Percentiles rank a stretch among this genome's conserved stretches.
Conservation (phyloP, 2,797 vertebrate genomes). For the Epinephelus awoara region DNA sequence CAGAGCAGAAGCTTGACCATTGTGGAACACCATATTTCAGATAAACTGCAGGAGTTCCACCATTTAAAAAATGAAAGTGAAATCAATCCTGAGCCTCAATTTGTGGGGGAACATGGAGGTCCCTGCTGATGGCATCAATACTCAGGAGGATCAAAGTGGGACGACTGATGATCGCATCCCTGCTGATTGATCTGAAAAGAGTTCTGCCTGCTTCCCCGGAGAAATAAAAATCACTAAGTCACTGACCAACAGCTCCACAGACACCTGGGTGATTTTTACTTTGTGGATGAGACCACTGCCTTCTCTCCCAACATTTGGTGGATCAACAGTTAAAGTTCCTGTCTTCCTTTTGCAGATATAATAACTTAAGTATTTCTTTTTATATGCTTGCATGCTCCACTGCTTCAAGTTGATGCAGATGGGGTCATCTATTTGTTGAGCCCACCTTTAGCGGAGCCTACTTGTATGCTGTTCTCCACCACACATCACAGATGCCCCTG, state of each 20-base stretch:
- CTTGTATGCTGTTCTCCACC: slow-evolving; percentile 18
- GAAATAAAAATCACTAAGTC: slow-evolving; percentile 2
- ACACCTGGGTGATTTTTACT: background rate
- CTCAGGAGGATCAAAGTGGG: slow-evolving; percentile 20
- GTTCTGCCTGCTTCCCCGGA: background rate
- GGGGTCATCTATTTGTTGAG: slow-evolving; percentile 25
- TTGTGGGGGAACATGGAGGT: background rate
- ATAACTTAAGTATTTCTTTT: background rate
- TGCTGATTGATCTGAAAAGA: slow-evolving; percentile 31
- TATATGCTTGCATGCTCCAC: background rate
- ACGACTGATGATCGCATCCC: background rate
- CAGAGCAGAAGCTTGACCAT: background rate
- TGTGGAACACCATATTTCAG: background rate
- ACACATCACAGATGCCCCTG: slow-evolving; percentile 41
- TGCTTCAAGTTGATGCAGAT: slow-evolving; percentile 13
- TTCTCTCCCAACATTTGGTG: background rate
- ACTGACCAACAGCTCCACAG: background rate
- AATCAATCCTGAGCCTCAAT: background rate
- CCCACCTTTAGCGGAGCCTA: slow-evolving; percentile 2
- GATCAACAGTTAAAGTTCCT: no score
- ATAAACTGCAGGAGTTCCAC: background rate
- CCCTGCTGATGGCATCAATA: background rate
- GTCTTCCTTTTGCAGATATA: background rate
- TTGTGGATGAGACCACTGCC: no score
- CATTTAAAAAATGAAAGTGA: no score